Evolutionary conservation across 2,113 vertebrate genomes (phyloP).

Genomic region (Limnothrissa miodon): DNA sequence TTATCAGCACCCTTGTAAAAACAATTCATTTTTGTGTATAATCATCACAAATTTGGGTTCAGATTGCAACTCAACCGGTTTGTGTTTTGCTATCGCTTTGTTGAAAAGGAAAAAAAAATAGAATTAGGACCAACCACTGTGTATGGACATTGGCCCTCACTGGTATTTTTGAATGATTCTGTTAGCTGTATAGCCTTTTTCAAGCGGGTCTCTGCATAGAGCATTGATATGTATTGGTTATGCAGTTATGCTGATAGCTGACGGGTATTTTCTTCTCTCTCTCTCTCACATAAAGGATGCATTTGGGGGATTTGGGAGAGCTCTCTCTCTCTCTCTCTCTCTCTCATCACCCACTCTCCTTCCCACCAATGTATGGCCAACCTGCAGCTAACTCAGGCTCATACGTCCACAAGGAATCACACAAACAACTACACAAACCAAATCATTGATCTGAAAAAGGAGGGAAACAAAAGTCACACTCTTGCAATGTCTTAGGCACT

Average conservation of each 20-base stretch:
- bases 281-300: neutral
- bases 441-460: neutral
- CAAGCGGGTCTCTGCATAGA: slow-evolving; percentile 18
- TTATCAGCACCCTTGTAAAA: slow-evolving; percentile 52
- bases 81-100: slow-evolving; percentile 22
- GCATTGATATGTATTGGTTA: slow-evolving; percentile 52
- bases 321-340: neutral
- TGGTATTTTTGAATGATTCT: slow-evolving; percentile 17
- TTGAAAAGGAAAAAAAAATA: slow-evolving; percentile 19
- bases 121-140: slow-evolving; percentile 20
- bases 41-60: slow-evolving; percentile 38
- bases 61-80: neutral
- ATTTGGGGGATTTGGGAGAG: neutral
- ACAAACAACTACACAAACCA: neutral
- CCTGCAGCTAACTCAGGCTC: slow-evolving; percentile 26
- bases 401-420: slow-evolving; percentile 25
- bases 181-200: neutral
- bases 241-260: slow-evolving; percentile 28
- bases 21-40: slow-evolving; percentile 39
- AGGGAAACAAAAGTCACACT: slow-evolving; percentile 32
- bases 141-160: slow-evolving; percentile 23
- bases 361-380: slow-evolving; percentile 14
- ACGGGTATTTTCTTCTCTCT: neutral
- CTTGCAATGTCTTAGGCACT: slow-evolving; percentile 56
- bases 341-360: neutral